Percentiles rank a stretch among this genome's conserved stretches.
Conservation (phyloP, 2,797 vertebrate species). For the Urophycis tenuis region DNA sequence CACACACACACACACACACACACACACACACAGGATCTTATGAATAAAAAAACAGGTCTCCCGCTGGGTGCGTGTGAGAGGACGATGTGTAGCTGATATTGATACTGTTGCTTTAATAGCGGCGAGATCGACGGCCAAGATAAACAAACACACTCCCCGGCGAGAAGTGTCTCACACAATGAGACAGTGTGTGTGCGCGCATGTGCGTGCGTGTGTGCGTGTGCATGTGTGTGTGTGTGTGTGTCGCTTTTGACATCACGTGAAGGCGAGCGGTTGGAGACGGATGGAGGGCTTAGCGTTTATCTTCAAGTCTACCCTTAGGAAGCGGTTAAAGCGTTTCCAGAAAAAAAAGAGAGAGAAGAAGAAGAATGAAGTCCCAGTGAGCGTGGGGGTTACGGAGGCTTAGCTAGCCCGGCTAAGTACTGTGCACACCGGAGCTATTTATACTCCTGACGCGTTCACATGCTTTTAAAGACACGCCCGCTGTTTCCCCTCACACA, state of each 20-base stretch:
- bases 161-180: slow-evolving; percentile 35
- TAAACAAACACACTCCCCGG: slow-evolving; percentile 53
- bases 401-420: neutral
- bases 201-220: no score
- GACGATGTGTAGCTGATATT: slow-evolving; percentile 32
- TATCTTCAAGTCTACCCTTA: neutral
- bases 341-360: no score
- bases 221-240: slow-evolving; percentile 6
- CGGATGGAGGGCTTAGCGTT: neutral
- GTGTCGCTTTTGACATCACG: slow-evolving; percentile 26
- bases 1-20: neutral
- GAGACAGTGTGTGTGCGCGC: slow-evolving; percentile 13
- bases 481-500: neutral
- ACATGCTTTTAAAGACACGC: slow-evolving; percentile 10
- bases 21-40: slow-evolving; percentile 32
- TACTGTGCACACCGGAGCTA: neutral
- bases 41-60: slow-evolving; percentile 61
- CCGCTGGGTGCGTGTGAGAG: slow-evolving; percentile 62
- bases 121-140: slow-evolving; percentile 39
- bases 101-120: slow-evolving; percentile 28
- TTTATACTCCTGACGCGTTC: slow-evolving; percentile 8
- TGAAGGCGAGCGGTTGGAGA: slow-evolving; percentile 47
- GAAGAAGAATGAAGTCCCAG: neutral
- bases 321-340: neutral
- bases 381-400: neutral